A percentile compares a stretch with the other conserved stretches of the same genome.
Evolutionary conservation across 2,797 vertebrate species (phyloP).

Genomic region (Phoxinus dragarum): DNA sequence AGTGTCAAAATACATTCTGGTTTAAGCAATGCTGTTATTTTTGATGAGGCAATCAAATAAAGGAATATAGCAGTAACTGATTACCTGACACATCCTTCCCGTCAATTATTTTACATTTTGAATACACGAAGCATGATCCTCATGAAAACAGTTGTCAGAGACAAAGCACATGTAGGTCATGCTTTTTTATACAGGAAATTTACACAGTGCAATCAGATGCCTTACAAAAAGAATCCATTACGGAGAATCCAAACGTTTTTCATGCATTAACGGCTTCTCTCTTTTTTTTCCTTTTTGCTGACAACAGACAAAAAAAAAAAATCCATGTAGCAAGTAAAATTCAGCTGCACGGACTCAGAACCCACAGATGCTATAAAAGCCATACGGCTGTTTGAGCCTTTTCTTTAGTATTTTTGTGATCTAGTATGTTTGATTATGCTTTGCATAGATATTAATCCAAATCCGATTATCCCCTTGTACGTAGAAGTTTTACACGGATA

Average conservation of each 20-base stretch:
- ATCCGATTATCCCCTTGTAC: constrained; percentile 50
- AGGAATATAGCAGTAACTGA: constrained; percentile 65
- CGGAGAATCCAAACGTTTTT: background rate
- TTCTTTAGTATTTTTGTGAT: constrained; percentile 59
- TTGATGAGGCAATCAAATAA: constrained; percentile 68
- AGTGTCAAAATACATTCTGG: constrained; percentile 78
- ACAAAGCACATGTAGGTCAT: constrained; percentile 49
- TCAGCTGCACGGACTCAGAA: constrained; percentile 26
- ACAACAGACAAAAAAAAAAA: constrained; percentile 9
- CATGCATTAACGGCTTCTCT: background rate
- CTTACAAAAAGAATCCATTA: constrained; percentile 15
- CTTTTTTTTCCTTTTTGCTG: background rate
- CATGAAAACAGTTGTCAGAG: constrained; percentile 52
- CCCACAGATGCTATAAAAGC: constrained; percentile 38
- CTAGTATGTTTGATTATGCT: constrained; percentile 66
- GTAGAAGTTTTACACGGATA: constrained; percentile 43
- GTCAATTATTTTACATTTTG: constrained; percentile 48
- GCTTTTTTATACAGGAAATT: constrained; percentile 41
- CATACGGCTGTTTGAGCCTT: constrained; percentile 1
- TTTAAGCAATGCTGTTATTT: constrained; percentile 71
- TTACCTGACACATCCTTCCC: constrained; percentile 65
- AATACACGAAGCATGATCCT: constrained; percentile 56
- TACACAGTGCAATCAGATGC: constrained; percentile 41
- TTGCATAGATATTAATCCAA: constrained; percentile 76
- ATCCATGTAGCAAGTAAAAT: constrained; percentile 16